Conservation (phyloP, 53 echinoderm and acorn worm species). For the Astropecten irregularis region DNA sequence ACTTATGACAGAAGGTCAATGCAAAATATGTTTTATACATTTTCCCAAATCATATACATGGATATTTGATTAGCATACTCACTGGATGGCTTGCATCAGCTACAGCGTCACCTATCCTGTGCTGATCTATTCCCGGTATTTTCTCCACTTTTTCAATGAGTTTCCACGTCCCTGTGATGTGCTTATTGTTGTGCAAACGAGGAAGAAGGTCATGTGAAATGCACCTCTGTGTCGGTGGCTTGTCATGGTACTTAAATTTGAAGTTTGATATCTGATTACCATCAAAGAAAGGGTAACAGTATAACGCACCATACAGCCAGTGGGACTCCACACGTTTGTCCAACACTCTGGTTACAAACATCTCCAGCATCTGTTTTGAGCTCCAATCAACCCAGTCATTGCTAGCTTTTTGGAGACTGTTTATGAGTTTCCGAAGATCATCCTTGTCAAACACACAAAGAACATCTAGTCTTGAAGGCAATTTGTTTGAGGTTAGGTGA, state of each 20-base stretch:
- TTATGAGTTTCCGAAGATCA: neutral
- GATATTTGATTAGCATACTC: neutral
- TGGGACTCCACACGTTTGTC: neutral
- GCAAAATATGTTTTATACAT: too few species aligned
- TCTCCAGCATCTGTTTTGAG: neutral
- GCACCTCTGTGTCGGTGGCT: neutral
- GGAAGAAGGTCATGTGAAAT: conserved; percentile 11
- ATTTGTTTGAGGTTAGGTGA: neutral
- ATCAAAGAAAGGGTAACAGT: conserved; percentile 43
- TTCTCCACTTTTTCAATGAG: neutral
- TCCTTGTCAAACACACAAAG: neutral
- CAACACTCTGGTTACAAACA: neutral
- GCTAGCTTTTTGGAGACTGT: conserved; percentile 2
- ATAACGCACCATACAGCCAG: conserved; percentile 17
- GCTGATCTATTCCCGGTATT: neutral
- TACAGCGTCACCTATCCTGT: neutral
- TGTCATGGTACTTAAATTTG: neutral
- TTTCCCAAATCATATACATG: too few species aligned
- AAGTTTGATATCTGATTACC: neutral
- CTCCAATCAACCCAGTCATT: neutral
- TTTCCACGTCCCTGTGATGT: neutral
- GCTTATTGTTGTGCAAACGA: neutral
- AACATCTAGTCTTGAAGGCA: neutral
- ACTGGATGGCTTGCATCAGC: neutral
- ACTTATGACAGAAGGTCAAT: too few species aligned